Evolutionary conservation across 2,888 invertebrate genomes (phyloP).

Genomic region (Kryphioiulus occultus): DNA sequence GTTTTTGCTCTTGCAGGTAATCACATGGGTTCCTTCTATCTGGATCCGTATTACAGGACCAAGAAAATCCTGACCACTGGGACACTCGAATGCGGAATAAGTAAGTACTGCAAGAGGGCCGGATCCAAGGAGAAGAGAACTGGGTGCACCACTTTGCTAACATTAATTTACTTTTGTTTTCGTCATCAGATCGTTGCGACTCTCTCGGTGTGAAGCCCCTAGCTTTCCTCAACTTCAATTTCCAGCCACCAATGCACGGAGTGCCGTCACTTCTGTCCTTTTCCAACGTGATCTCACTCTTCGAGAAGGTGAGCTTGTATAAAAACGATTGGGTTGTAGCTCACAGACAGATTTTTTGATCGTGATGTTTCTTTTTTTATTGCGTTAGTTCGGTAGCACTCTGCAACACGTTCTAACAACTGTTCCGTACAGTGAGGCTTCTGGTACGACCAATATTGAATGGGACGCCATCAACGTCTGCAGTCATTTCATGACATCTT

Average conservation of each 20-base stretch:
- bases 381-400: slow-evolving; percentile 78
- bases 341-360: background rate
- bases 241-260: slow-evolving; percentile 71
- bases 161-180: too few species aligned
- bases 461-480: slow-evolving; percentile 91
- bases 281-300: slow-evolving; percentile 77
- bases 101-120: slow-evolving; percentile 42
- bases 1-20: slow-evolving; percentile 33
- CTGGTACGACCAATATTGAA: slow-evolving; percentile 86
- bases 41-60: slow-evolving; percentile 76
- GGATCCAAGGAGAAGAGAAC: too few species aligned
- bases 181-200: slow-evolving; percentile 63
- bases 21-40: slow-evolving; percentile 79
- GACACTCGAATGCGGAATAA: slow-evolving; percentile 49
- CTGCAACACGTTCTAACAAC: slow-evolving; percentile 85
- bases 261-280: slow-evolving; percentile 77
- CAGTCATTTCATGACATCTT: slow-evolving; percentile 82
- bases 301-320: slow-evolving; percentile 72
- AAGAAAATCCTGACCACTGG: slow-evolving; percentile 41
- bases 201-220: slow-evolving; percentile 74
- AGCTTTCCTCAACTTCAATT: slow-evolving; percentile 84
- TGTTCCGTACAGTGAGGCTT: slow-evolving; percentile 78
- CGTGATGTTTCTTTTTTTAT: slow-evolving; percentile 55
- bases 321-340: background rate
- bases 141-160: too few species aligned